phyloP scores from a whole-genome alignment of 2,113 vertebrate species.

The Pagrus major region DNA sequence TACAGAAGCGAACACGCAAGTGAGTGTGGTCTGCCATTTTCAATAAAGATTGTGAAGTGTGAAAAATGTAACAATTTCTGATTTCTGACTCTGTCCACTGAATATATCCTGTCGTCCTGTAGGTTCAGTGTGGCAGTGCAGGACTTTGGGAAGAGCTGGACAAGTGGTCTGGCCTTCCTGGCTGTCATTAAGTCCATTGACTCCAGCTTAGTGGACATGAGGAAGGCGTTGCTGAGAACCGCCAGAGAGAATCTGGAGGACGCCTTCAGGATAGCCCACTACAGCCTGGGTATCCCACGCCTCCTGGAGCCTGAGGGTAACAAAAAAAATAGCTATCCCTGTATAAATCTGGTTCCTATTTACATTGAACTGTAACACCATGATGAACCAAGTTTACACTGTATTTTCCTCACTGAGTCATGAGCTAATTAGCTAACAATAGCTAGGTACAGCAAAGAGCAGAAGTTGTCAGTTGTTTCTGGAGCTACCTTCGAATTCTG shows the following conservation, averaged over 20 bases:
- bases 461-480: no score
- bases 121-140: conserved; percentile 95
- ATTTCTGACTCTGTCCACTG: neutral
- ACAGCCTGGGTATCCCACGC: conserved; percentile 90
- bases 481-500: no score
- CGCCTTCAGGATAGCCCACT: conserved; percentile 92
- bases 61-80: neutral
- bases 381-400: neutral
- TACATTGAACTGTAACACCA: neutral
- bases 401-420: no score
- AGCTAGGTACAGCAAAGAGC: no score
- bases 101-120: neutral
- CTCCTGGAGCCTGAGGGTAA: conserved; percentile 96
- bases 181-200: conserved; percentile 97
- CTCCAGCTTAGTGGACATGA: conserved; percentile 93
- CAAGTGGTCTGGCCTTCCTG: conserved; percentile 94
- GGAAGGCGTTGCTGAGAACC: conserved; percentile 88
- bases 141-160: conserved; percentile 96
- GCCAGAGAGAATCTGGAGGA: conserved; percentile 92
- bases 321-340: neutral
- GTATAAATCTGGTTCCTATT: neutral
- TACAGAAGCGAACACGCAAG: conserved; percentile 95
- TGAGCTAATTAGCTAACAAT: no score
- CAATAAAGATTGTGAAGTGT: neutral
- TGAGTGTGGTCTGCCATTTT: conserved; percentile 75